Percentiles rank a stretch among this genome's conserved stretches.
Conservation (phyloP, 2,797 vertebrate genomes). For the Clarias platycephalus region DNA sequence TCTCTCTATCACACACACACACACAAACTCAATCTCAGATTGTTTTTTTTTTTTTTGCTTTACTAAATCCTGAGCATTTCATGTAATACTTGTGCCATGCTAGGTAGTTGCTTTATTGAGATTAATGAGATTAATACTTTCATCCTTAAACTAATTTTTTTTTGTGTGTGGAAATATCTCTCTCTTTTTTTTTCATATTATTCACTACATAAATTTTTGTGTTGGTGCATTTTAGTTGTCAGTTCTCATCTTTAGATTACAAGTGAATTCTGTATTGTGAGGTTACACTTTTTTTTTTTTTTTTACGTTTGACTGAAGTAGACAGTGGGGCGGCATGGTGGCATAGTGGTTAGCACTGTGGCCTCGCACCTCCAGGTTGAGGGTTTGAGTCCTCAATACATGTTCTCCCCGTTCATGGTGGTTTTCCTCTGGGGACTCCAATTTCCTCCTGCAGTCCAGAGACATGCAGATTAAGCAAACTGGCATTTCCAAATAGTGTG, state of each 20-base stretch:
- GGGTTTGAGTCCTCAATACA: too few species aligned
- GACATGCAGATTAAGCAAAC: too few species aligned
- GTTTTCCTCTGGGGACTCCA: too few species aligned
- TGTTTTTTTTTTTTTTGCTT: conserved; percentile 1
- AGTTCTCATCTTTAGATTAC: not conserved
- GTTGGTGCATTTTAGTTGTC: too few species aligned
- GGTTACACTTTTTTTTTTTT: not conserved
- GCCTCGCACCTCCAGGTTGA: not conserved
- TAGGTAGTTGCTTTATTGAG: not conserved
- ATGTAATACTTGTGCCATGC: not conserved
- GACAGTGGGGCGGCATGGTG: not conserved
- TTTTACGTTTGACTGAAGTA: not conserved
- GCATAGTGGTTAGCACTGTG: not conserved
- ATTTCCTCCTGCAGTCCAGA: too few species aligned
- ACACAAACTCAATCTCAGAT: conserved; percentile 16
- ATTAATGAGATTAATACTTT: not conserved
- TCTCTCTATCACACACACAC: not conserved
- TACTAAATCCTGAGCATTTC: not conserved
- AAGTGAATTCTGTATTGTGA: not conserved
- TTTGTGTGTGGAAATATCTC: not conserved
- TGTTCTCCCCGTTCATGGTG: too few species aligned
- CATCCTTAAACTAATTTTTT: not conserved
- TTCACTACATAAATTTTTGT: not conserved
- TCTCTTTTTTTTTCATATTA: not conserved
- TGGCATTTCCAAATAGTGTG: too few species aligned